A percentile compares a stretch with the other conserved stretches of the same genome.
Conservation (phyloP, 2,888 invertebrate species). For the Willowsia nigromaculata region DNA sequence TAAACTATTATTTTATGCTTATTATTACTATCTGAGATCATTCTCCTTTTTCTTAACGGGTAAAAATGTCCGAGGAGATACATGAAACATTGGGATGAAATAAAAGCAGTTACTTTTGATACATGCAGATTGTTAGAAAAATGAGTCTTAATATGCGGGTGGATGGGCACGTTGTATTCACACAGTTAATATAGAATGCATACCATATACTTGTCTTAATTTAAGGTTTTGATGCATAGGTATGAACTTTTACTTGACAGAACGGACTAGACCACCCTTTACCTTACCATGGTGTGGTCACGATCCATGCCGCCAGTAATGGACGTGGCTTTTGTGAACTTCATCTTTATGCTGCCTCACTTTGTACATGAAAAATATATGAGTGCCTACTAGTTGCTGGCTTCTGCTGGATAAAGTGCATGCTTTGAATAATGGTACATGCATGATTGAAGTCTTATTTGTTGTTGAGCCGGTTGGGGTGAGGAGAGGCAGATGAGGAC, state of each 20-base stretch:
- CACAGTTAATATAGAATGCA: not conserved
- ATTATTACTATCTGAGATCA: not conserved
- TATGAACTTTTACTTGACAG: not conserved
- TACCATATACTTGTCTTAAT: not conserved
- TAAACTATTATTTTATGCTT: not conserved
- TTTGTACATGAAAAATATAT: not conserved
- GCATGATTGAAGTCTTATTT: not conserved
- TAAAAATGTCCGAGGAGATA: not conserved
- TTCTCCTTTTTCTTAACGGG: not conserved
- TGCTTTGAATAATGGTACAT: not conserved
- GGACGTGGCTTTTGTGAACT: not conserved
- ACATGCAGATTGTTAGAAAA: not conserved
- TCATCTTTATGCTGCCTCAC: not conserved
- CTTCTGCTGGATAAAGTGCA: not conserved
- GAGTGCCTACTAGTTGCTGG: not conserved
- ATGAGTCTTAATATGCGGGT: too few relatives aligned
- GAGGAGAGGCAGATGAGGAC: not conserved
- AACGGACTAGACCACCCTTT: not conserved
- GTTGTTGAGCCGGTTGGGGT: not conserved
- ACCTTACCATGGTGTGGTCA: not conserved
- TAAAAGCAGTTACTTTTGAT: not conserved
- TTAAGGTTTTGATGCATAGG: not conserved
- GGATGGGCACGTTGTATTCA: not conserved
- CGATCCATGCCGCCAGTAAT: not conserved
- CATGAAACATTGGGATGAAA: not conserved